Base-by-base conservation (phyloP, 2,888 invertebrate genomes). In the Drosophila subquinaria region DNA sequence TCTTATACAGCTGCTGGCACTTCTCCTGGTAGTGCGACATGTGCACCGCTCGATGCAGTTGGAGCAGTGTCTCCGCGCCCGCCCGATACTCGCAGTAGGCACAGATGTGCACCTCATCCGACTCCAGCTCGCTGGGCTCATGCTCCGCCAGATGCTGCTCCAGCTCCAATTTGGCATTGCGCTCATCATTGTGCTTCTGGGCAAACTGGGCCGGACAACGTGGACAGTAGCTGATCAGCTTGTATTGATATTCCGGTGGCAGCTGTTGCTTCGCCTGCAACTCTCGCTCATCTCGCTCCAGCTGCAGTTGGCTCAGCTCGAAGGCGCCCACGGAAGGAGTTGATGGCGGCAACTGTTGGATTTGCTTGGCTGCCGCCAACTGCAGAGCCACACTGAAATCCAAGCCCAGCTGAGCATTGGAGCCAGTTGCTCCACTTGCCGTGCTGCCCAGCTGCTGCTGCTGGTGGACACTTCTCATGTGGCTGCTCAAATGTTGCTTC, bases 401-500 rank as follows among this genome's bases (percentile, higher is more conserved):
- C 56, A 88, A 56, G 0, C 84, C 74, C 47, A 68, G 52, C 0
- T 42, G 56, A 0, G 52, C 15, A 6, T 0, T 10, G 66, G 20
- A 20, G 43, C 62, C 53, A 36, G 50, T 65, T 11, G 67, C 23
- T 4, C 62, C 43, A 2, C 62, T 43, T 6, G n/a, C 38, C 15
- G 60, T 17, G 8, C 1, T 30, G 6, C 23, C 61, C 6, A 59
- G 36, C 17, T 69, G 53, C 57, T 83, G 83, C 64, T 87, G 83
- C 63, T 87, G 92, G 62, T 92, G 92, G 17, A 90, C 89, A 43
- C 96, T 96, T 85, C 96, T 94, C 91, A 96, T 94, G 91, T 97
- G 97, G 83, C 97, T 97, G 90, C 96, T 96, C n/a, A 97, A 94
- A 42, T 97, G 94, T 84, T 97, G 96, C 74, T 95, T 94, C 90